Conservation (phyloP, 2,888 invertebrate species). For the Blastobasis adustella region DNA sequence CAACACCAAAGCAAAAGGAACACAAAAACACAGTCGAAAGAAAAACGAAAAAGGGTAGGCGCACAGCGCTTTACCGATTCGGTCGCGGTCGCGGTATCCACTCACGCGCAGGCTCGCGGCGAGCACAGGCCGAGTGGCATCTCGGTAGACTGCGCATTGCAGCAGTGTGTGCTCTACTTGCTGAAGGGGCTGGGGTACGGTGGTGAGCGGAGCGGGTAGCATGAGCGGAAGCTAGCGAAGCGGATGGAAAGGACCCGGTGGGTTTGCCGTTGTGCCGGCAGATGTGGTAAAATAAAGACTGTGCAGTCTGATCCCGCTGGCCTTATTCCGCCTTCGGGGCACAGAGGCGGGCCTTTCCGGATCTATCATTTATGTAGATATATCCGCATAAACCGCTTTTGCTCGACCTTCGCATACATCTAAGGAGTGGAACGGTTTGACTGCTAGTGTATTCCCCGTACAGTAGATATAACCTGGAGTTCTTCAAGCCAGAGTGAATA, state of each 20-base stretch:
- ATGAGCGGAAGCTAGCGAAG: conserved; percentile 9
- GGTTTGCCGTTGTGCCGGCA: not conserved
- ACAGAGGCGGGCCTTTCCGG: no score
- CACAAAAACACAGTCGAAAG: conserved; percentile 19
- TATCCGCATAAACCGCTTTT: no score
- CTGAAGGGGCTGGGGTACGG: conserved; percentile 17
- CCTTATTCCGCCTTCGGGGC: no score
- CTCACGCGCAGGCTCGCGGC: conserved; percentile 47
- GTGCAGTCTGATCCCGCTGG: no score
- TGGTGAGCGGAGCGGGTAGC: conserved; percentile 26
- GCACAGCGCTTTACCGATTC: no score
- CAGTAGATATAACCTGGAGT: no score
- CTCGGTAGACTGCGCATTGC: conserved; percentile 47
- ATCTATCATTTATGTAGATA: no score
- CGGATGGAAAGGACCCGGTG: not conserved
- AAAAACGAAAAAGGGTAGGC: not conserved
- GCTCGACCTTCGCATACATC: no score
- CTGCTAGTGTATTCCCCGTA: no score
- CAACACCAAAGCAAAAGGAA: conserved; percentile 5
- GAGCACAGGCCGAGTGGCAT: conserved; percentile 59
- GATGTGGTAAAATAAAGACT: no score
- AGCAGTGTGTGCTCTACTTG: conserved; percentile 45
- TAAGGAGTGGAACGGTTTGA: no score
- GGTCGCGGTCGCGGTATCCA: conserved; percentile 14
- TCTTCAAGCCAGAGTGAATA: no score